Percentiles rank a stretch among this genome's conserved stretches.
These are phyloP conservation scores for Pyralis farinalis DNA, from an alignment of 2,888 invertebrate genomes.

Conservation along the genomic window DNA sequence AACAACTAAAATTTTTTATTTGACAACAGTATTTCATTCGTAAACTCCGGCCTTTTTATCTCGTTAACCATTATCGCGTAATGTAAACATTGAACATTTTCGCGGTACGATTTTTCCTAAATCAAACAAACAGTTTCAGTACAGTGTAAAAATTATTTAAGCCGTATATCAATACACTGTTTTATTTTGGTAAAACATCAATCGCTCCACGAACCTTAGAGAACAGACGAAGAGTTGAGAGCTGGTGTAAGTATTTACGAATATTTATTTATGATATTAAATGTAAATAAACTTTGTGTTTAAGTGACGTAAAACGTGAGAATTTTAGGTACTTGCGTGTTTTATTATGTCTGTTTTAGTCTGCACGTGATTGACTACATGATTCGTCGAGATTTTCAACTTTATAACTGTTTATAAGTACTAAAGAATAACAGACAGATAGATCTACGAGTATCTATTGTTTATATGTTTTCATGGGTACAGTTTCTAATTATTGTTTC, in stretches of 20 bases:
- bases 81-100: conserved; percentile 44
- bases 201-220: conserved; percentile 9
- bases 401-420: too few species aligned
- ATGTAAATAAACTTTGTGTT: conserved; percentile 1
- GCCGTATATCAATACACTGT: conserved; percentile 15
- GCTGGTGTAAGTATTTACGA: conserved; percentile 3
- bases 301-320: neutral
- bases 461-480: too few species aligned
- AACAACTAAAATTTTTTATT: conserved; percentile 26
- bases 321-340: too few species aligned
- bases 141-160: conserved; percentile 17
- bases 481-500: too few species aligned
- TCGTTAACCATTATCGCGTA: conserved; percentile 32
- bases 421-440: too few species aligned
- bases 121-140: conserved; percentile 31
- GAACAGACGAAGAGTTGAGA: conserved; percentile 1
- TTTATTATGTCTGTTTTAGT: neutral
- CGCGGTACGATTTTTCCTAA: conserved; percentile 32
- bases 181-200: conserved; percentile 18
- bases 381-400: too few species aligned
- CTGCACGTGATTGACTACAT: neutral
- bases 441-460: too few species aligned
- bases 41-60: conserved; percentile 43
- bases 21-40: conserved; percentile 31
- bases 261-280: neutral